Conservation (phyloP, 2,113 vertebrate species). For the Notarius quadriscutis region DNA sequence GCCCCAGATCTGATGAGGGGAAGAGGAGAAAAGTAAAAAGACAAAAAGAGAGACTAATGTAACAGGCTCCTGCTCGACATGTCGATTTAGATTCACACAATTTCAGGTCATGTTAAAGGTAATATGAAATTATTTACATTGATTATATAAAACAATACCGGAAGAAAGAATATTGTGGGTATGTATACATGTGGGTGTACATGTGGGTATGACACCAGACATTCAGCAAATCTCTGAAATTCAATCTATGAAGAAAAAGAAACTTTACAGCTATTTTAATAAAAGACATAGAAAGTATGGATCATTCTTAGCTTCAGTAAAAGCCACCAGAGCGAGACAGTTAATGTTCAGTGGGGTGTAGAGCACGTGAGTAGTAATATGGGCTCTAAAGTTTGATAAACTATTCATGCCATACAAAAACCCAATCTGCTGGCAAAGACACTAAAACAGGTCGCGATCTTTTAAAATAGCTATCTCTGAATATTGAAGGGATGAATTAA, state of each 20-base stretch:
- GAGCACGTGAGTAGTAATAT: slow-evolving; percentile 58
- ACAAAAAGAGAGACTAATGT: slow-evolving; percentile 37
- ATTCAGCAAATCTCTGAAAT: slow-evolving; percentile 23
- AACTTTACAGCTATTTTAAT: neutral
- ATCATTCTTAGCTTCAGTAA: slow-evolving; percentile 42
- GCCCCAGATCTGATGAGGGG: slow-evolving; percentile 93
- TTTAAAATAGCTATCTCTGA: slow-evolving; percentile 2
- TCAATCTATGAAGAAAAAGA: slow-evolving; percentile 43
- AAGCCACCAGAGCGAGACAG: slow-evolving; percentile 30
- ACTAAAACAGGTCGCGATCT: neutral
- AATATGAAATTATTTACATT: neutral
- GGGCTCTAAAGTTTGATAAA: slow-evolving; percentile 65
- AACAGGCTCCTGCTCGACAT: slow-evolving; percentile 8
- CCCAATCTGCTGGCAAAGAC: neutral
- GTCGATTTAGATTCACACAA: neutral
- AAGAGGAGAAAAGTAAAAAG: slow-evolving; percentile 57
- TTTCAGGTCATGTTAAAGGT: neutral
- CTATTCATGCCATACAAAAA: slow-evolving; percentile 60
- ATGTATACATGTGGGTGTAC: neutral
- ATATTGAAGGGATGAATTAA: neutral
- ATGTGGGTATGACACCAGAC: neutral
- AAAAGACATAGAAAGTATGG: slow-evolving; percentile 36
- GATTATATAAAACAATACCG: neutral
- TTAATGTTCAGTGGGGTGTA: slow-evolving; percentile 51
- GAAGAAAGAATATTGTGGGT: neutral